Evolutionary conservation across 2,888 invertebrate species (phyloP).

Genomic region (Oscheius sp.): DNA sequence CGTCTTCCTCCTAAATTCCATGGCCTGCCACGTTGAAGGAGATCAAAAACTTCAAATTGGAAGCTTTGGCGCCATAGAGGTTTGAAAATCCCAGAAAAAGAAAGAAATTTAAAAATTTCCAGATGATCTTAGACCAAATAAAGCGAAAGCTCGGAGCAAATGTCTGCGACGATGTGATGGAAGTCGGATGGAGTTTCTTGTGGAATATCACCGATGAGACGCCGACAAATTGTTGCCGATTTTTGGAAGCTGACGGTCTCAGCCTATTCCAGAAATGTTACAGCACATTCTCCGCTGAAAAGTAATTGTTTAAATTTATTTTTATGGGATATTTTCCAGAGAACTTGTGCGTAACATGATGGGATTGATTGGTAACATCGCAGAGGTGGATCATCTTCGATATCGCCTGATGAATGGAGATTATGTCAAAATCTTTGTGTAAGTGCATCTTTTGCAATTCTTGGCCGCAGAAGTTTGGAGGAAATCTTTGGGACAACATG

Average conservation of each 20-base stretch:
- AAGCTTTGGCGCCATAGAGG: slow-evolving; percentile 83
- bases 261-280: slow-evolving; percentile 88
- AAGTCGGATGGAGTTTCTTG: slow-evolving; percentile 99
- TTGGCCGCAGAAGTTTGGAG: no score
- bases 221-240: slow-evolving; percentile 89
- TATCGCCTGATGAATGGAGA: slow-evolving; percentile 85
- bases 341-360: slow-evolving; percentile 96
- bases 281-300: slow-evolving; percentile 76
- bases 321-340: slow-evolving; percentile 79
- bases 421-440: slow-evolving; percentile 85
- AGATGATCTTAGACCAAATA: slow-evolving; percentile 90
- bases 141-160: slow-evolving; percentile 83
- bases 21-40: slow-evolving; percentile 96
- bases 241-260: slow-evolving; percentile 89
- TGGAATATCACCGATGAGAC: slow-evolving; percentile 89
- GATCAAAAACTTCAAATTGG: slow-evolving; percentile 91
- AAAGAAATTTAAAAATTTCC: slow-evolving; percentile 63
- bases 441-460: no score
- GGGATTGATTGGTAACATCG: slow-evolving; percentile 91
- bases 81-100: slow-evolving; percentile 41
- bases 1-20: slow-evolving; percentile 91
- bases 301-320: slow-evolving; percentile 2
- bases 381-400: slow-evolving; percentile 88
- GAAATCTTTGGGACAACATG: no score
- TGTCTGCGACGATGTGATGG: slow-evolving; percentile 92